Evolutionary conservation across 2,113 vertebrate genomes (phyloP).

Genomic region (Tachysurus vachellii): DNA sequence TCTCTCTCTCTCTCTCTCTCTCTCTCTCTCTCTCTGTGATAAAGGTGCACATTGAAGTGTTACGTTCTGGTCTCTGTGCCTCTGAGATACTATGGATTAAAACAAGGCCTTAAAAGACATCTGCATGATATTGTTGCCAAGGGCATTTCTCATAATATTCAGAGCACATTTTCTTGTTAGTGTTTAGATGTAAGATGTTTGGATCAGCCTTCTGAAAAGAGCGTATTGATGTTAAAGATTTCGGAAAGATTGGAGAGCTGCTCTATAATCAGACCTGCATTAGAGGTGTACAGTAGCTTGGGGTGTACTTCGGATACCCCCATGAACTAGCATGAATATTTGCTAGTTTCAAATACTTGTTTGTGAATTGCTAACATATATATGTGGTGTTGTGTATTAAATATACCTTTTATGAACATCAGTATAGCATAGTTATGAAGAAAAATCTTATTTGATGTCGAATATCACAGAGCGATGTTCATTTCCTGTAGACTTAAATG

Average conservation of each 20-base stretch:
- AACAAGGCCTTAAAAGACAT: slow-evolving; percentile 22
- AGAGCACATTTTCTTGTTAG: neutral
- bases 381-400: neutral
- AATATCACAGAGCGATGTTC: neutral
- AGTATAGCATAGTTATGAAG: neutral
- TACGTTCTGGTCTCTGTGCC: slow-evolving; percentile 18
- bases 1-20: slow-evolving; percentile 12
- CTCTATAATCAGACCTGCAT: neutral
- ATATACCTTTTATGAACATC: neutral
- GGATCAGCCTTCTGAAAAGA: neutral
- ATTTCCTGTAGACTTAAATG: neutral
- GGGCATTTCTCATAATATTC: neutral
- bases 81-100: slow-evolving; percentile 44
- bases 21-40: slow-evolving; percentile 1
- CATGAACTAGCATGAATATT: neutral
- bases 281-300: neutral
- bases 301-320: neutral
- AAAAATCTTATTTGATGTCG: neutral
- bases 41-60: slow-evolving; percentile 19
- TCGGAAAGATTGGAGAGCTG: neutral
- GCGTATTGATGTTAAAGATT: neutral
- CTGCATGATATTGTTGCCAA: neutral
- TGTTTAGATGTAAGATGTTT: slow-evolving; percentile 1
- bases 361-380: neutral
- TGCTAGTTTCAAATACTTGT: neutral